Percentiles rank a stretch among this genome's conserved stretches.
phyloP scores from a whole-genome alignment of 2,797 vertebrate genomes.

The Urosaurus nigricauda region DNA sequence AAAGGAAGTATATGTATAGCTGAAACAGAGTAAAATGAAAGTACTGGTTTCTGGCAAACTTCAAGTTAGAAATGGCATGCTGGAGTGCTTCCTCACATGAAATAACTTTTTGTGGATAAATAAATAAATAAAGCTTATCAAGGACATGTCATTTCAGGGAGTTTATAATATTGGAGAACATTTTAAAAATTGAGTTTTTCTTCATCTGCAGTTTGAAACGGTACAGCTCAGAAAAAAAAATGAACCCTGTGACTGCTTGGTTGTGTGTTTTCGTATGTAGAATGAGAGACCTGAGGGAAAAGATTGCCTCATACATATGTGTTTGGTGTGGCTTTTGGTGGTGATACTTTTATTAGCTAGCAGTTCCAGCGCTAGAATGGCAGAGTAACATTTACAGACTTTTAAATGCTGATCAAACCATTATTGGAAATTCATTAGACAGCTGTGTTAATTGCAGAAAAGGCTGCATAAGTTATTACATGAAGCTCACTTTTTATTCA shows the following conservation, averaged over 20 bases:
- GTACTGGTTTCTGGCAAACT: not conserved
- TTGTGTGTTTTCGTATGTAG: not conserved
- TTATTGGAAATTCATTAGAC: constrained; percentile 40
- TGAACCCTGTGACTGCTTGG: not conserved
- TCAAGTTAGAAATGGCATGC: not conserved
- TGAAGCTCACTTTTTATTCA: constrained; percentile 34
- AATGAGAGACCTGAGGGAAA: not conserved
- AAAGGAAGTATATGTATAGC: not conserved
- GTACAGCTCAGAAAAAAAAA: not conserved
- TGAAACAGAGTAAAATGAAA: not conserved
- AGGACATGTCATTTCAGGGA: not conserved
- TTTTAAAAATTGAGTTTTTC: not conserved
- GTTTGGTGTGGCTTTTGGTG: not conserved
- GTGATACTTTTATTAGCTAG: not conserved
- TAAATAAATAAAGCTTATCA: not conserved
- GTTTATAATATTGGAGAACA: not conserved
- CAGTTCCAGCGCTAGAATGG: not conserved
- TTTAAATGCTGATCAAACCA: not conserved
- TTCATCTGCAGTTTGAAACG: not conserved
- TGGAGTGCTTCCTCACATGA: not conserved
- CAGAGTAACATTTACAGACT: not conserved
- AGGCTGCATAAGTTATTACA: constrained; percentile 35
- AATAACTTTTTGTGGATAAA: not conserved
- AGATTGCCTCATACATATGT: not conserved
- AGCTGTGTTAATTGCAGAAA: constrained; percentile 43